phyloP scores from a whole-genome alignment of 2,888 invertebrate species.

The Apotomis turbidana region DNA sequence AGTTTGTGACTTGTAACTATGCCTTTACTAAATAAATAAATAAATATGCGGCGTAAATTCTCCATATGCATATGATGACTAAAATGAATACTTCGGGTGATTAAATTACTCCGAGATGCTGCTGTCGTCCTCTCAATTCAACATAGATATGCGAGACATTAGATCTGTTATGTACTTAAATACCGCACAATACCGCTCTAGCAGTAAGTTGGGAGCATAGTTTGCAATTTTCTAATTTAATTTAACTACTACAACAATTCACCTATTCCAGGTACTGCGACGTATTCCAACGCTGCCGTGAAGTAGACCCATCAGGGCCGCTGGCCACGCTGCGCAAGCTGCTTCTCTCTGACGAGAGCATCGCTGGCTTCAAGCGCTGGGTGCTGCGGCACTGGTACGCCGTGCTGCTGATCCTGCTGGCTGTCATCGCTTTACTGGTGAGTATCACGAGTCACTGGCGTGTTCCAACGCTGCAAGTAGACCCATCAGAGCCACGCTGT shows the following conservation, averaged over 20 bases:
- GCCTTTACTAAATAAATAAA: no score
- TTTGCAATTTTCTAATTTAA: no score
- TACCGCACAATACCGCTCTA: no score
- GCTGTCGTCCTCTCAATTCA: no score
- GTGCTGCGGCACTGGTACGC: conserved; percentile 96
- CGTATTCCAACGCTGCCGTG: conserved; percentile 90
- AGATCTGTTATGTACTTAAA: no score
- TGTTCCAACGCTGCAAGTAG: conserved; percentile 92
- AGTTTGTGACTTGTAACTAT: no score
- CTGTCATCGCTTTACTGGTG: conserved; percentile 91
- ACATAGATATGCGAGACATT: no score
- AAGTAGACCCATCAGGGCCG: conserved; percentile 97
- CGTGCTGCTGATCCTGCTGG: conserved; percentile 89
- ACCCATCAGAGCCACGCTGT: conserved; percentile 95
- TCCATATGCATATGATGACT: no score
- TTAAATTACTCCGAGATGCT: no score
- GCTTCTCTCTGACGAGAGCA: conserved; percentile 93
- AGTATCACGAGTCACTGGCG: conserved; percentile 72
- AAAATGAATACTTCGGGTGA: no score
- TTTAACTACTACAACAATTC: not conserved
- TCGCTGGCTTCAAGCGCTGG: conserved; percentile 95
- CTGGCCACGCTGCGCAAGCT: conserved; percentile 94
- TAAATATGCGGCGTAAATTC: no score
- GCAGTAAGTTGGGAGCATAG: no score
- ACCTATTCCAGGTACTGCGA: conserved; percentile 83